A percentile compares a stretch with the other conserved stretches of the same genome.
These are phyloP conservation scores for Macrophya alboannulata DNA, from an alignment of 2,888 invertebrate species.

Conservation along the genomic window DNA sequence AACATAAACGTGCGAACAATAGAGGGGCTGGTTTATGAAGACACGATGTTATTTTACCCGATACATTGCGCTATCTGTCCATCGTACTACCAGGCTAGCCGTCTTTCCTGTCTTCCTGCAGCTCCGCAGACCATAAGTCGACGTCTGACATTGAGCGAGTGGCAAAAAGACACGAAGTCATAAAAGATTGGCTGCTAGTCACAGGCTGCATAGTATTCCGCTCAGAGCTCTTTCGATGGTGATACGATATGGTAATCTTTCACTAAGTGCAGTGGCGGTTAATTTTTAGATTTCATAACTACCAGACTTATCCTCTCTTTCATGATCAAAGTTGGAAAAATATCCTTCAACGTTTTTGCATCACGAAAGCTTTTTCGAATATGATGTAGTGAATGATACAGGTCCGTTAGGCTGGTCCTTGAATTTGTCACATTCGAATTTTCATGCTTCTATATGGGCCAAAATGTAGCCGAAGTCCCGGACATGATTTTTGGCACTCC, in stretches of 20 bases:
- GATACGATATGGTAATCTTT: neutral
- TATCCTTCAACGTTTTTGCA: neutral
- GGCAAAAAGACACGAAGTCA: neutral
- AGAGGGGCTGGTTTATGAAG: neutral
- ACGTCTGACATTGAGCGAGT: neutral
- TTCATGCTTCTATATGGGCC: too few relatives aligned
- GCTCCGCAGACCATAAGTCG: neutral
- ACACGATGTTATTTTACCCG: constrained; percentile 16
- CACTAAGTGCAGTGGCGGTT: neutral
- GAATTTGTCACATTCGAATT: too few relatives aligned
- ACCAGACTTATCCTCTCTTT: neutral
- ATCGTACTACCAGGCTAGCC: neutral
- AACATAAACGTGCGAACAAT: constrained; percentile 31
- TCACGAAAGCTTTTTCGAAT: neutral
- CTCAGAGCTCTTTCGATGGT: neutral
- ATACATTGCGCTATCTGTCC: constrained; percentile 31
- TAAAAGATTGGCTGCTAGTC: neutral
- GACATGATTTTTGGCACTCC: too few relatives aligned
- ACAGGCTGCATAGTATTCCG: neutral
- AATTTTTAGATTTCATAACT: neutral
- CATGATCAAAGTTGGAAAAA: neutral
- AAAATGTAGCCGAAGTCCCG: too few relatives aligned
- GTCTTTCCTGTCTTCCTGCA: neutral
- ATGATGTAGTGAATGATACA: neutral
- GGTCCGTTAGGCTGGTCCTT: neutral